Conservation (phyloP, 2,113 vertebrate species). For the Mystacornis crossleyi region DNA sequence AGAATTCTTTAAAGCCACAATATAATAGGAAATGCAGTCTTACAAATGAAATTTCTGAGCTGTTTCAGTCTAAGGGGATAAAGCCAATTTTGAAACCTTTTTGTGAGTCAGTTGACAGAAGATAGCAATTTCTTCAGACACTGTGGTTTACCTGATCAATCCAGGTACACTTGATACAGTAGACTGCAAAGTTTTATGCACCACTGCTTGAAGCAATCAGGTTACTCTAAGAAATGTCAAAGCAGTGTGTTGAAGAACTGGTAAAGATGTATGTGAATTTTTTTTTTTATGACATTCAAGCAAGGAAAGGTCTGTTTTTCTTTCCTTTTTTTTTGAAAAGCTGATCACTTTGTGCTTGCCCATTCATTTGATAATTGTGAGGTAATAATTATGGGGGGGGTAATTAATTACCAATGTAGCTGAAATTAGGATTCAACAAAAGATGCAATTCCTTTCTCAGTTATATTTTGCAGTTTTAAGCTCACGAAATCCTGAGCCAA, state of each 20-base stretch:
- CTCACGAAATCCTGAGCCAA: background rate
- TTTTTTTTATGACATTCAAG: background rate
- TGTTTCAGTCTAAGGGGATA: background rate
- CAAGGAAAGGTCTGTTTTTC: background rate
- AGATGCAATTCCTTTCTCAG: background rate
- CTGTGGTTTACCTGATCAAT: background rate
- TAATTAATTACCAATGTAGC: background rate
- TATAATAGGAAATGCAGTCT: background rate
- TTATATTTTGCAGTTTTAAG: background rate
- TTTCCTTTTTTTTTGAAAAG: background rate
- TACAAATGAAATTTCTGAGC: background rate
- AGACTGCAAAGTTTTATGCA: background rate
- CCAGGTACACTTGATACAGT: background rate
- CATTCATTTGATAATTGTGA: background rate
- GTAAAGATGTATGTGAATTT: background rate
- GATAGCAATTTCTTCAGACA: background rate
- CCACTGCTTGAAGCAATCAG: rapidly evolving
- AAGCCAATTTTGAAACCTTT: background rate
- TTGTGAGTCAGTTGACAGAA: background rate
- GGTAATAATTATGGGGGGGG: rapidly evolving
- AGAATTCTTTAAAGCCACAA: conserved; percentile 10
- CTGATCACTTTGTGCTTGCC: background rate
- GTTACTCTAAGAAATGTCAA: background rate
- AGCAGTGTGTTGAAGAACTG: background rate
- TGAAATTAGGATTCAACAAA: background rate